These are phyloP conservation scores for Halisarca cf. caerulea DNA, from an alignment of 37 sponge, comb jelly and placozoan genomes.

Conservation along the genomic window DNA sequence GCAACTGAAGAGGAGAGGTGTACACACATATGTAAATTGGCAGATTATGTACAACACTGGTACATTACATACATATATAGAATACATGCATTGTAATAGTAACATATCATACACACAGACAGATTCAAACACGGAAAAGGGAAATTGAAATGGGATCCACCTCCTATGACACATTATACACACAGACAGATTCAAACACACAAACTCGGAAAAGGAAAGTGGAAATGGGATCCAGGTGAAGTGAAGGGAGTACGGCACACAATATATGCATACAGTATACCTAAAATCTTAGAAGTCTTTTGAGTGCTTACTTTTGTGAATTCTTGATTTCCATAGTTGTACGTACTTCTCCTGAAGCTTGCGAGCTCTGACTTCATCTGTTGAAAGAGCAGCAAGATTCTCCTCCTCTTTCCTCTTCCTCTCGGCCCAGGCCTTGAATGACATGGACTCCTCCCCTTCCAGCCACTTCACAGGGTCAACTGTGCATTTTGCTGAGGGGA, in stretches of 20 bases:
- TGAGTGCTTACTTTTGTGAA: conserved; percentile 46
- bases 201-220: no score
- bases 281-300: no score
- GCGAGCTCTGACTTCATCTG: background rate
- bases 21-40: background rate
- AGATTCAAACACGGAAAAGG: background rate
- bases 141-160: no score
- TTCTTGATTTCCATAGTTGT: conserved; percentile 54
- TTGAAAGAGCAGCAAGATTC: background rate
- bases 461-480: conserved; percentile 1
- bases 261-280: no score
- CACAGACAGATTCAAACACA: no score
- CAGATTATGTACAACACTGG: no score
- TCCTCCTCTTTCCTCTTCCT: background rate
- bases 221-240: no score
- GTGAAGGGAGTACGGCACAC: no score
- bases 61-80: no score
- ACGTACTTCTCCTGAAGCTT: conserved; percentile 66
- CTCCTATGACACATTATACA: no score
- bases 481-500: background rate
- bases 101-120: no score
- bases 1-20: conserved; percentile 29
- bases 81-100: no score
- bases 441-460: background rate
- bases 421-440: conserved; percentile 16